Conservation (phyloP, 2,113 vertebrate species). For the Noturus placidus region DNA sequence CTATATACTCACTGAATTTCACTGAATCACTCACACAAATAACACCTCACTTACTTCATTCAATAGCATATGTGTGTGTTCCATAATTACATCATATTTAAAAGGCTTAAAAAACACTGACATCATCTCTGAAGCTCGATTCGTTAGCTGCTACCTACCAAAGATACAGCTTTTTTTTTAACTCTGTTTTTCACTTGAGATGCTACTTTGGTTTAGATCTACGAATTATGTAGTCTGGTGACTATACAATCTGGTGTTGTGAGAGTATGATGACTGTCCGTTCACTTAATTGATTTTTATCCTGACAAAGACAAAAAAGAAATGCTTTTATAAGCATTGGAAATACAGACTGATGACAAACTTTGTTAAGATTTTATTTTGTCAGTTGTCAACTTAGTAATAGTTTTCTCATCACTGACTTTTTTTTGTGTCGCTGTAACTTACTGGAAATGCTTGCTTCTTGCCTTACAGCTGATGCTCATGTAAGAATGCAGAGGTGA, state of each 20-base stretch:
- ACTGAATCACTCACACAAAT: slow-evolving; percentile 63
- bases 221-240: slow-evolving; percentile 61
- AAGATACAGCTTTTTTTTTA: slow-evolving; percentile 54
- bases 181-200: slow-evolving; percentile 52
- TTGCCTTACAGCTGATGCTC: slow-evolving; percentile 86
- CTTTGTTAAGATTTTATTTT: slow-evolving; percentile 51
- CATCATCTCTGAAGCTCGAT: slow-evolving; percentile 46
- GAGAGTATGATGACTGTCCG: slow-evolving; percentile 32
- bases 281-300: slow-evolving; percentile 29
- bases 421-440: slow-evolving; percentile 18
- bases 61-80: slow-evolving; percentile 35
- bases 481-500: slow-evolving; percentile 73
- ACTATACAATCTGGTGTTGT: slow-evolving; percentile 54
- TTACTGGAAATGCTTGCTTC: slow-evolving; percentile 18
- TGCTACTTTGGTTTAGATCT: slow-evolving; percentile 75
- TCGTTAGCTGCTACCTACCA: slow-evolving; percentile 52
- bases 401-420: slow-evolving; percentile 49
- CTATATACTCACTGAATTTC: slow-evolving; percentile 59
- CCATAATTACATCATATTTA: slow-evolving; percentile 52
- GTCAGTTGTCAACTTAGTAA: slow-evolving; percentile 49
- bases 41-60: slow-evolving; percentile 64
- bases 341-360: slow-evolving; percentile 47
- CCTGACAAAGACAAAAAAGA: not conserved
- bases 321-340: slow-evolving; percentile 30
- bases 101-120: slow-evolving; percentile 52